phyloP scores from a whole-genome alignment of 2,113 vertebrate species.

The Mustela nigripes region DNA sequence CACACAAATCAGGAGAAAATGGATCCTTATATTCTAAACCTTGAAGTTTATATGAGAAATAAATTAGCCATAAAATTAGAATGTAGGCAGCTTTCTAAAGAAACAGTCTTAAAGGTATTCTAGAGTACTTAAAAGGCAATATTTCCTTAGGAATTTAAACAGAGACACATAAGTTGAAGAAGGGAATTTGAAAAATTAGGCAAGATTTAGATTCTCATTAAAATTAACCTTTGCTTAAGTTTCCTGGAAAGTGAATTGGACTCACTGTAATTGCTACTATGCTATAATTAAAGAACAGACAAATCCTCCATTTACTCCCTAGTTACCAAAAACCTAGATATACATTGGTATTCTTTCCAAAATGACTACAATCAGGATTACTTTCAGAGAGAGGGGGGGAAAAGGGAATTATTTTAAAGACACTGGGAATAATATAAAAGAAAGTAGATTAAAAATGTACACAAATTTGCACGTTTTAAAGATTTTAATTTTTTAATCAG shows the following conservation, averaged over 20 bases:
- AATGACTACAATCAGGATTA: not conserved
- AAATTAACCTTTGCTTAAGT: slow-evolving; percentile 21
- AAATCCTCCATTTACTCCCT: not conserved
- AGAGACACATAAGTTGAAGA: not conserved
- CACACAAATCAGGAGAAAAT: slow-evolving; percentile 26
- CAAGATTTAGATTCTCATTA: not conserved
- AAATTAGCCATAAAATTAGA: slow-evolving; percentile 64
- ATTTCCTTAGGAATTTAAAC: slow-evolving; percentile 55
- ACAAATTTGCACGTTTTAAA: not conserved
- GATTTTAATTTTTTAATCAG: not conserved
- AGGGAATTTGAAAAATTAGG: not conserved
- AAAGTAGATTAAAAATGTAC: not conserved
- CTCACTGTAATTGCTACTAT: not conserved
- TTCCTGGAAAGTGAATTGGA: not conserved
- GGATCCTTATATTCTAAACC: slow-evolving; percentile 15
- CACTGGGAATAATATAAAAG: not conserved
- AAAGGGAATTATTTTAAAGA: not conserved
- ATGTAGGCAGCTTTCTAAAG: not conserved
- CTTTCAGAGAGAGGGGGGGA: not conserved
- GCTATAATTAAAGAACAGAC: not conserved
- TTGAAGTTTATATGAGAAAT: slow-evolving; percentile 46
- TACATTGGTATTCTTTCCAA: not conserved
- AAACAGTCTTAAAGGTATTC: slow-evolving; percentile 53
- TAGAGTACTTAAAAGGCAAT: slow-evolving; percentile 41
- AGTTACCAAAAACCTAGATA: not conserved